These are phyloP conservation scores for Cylloceria caligata DNA, from an alignment of 2,888 invertebrate genomes.

Conservation along the genomic window DNA sequence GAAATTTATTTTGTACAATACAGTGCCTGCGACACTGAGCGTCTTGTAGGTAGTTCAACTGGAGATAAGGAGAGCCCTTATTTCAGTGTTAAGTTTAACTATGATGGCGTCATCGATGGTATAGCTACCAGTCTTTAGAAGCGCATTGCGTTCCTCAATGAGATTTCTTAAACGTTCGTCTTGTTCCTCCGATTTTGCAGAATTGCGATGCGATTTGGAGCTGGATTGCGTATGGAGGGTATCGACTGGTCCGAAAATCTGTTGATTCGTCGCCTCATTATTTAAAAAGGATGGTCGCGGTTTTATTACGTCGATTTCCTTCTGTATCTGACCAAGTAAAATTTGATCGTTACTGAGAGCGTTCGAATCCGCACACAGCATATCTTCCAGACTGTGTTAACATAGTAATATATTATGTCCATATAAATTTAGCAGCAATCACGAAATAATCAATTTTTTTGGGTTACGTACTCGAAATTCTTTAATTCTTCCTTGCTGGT, in stretches of 20 bases:
- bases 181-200: slow-evolving; percentile 81
- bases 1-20: slow-evolving; percentile 39
- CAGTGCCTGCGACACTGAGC: slow-evolving; percentile 24
- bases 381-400: slow-evolving; percentile 77
- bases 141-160: slow-evolving; percentile 85
- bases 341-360: slow-evolving; percentile 80
- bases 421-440: neutral
- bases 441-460: slow-evolving; percentile 27
- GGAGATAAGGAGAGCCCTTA: slow-evolving; percentile 85
- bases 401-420: neutral
- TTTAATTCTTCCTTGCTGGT: slow-evolving; percentile 83
- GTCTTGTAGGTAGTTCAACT: slow-evolving; percentile 44
- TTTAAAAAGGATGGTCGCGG: slow-evolving; percentile 72
- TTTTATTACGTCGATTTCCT: slow-evolving; percentile 79
- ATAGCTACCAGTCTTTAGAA: slow-evolving; percentile 85
- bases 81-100: slow-evolving; percentile 86
- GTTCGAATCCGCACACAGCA: slow-evolving; percentile 78
- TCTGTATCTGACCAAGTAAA: slow-evolving; percentile 79
- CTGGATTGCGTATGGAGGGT: slow-evolving; percentile 67
- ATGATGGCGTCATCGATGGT: slow-evolving; percentile 85
- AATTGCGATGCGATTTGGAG: slow-evolving; percentile 68
- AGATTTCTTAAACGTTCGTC: slow-evolving; percentile 85
- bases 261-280: slow-evolving; percentile 47
- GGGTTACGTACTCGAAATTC: slow-evolving; percentile 76
- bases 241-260: slow-evolving; percentile 36